Percentiles rank a stretch among this genome's conserved stretches.
These are phyloP conservation scores for Xenentodon cancila DNA, from an alignment of 2,797 vertebrate genomes.

Conservation along the genomic window DNA sequence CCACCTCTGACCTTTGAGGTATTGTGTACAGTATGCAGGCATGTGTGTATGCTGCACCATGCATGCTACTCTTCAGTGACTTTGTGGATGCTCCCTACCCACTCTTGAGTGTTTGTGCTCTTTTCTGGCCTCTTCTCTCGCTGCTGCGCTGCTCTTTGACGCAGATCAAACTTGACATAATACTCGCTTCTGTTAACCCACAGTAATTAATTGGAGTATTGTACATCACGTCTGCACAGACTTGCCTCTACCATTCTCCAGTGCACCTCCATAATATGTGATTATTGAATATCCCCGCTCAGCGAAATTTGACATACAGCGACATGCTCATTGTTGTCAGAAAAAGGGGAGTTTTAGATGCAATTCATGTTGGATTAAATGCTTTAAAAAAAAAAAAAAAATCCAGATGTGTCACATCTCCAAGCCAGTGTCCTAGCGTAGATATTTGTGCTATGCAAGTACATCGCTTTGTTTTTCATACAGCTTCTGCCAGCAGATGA, in stretches of 20 bases:
- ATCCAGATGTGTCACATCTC: slow-evolving; percentile 26
- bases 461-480: slow-evolving; percentile 62
- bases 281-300: slow-evolving; percentile 36
- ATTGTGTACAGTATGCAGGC: slow-evolving; percentile 73
- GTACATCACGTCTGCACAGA: slow-evolving; percentile 42
- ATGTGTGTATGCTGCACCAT: slow-evolving; percentile 80
- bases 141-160: slow-evolving; percentile 62
- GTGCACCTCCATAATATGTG: slow-evolving; percentile 43
- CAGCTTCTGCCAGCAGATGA: slow-evolving; percentile 62
- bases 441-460: slow-evolving; percentile 48
- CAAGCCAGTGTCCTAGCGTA: slow-evolving; percentile 48
- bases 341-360: slow-evolving; percentile 17
- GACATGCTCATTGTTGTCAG: slow-evolving; percentile 21
- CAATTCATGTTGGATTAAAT: slow-evolving; percentile 28
- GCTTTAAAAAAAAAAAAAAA: slow-evolving; percentile 6
- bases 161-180: slow-evolving; percentile 53
- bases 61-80: slow-evolving; percentile 71
- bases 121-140: slow-evolving; percentile 50
- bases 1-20: slow-evolving; percentile 43
- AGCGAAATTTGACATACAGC: slow-evolving; percentile 25
- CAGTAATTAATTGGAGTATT: slow-evolving; percentile 26
- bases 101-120: slow-evolving; percentile 72
- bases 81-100: slow-evolving; percentile 71
- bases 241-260: slow-evolving; percentile 37
- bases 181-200: slow-evolving; percentile 31